Base-by-base conservation (phyloP, 2,113 vertebrate genomes). In the Rhizomys pruinosus region DNA sequence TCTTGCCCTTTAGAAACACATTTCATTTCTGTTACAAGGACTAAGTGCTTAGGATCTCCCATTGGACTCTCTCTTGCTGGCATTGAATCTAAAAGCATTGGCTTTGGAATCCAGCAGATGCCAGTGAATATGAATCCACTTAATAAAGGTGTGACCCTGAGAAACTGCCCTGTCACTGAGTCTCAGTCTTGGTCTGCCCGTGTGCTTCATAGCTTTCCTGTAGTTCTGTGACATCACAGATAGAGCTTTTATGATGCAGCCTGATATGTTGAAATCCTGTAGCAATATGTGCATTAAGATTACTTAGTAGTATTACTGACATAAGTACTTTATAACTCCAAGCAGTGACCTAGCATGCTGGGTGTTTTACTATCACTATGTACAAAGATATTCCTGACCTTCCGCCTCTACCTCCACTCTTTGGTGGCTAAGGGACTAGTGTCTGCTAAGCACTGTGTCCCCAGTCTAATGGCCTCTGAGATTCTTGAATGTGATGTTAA, bases 311-410 rank as follows among this genome's bases (percentile, higher is more conserved):
- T 71, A 52, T 66, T 59, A 78, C n/a, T n/a, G 57, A 37, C 23
- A 44, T 78, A 6, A 84, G 34, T 84, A 63, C 82, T 96, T 93
- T 17, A 87, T 76, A 55, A 29, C 68, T 44, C 39, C 39, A 20
- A 88, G 69, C 25, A 44, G 55, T 29, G 72, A 10, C 6, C 12
- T 68, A 19, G 37, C 37, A 11, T 20, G 29, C 42, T 71, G n/a
- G 10, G 5, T 20, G 12, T 68, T 79, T 88, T 44, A 29, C 61
- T n/a, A 34, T 66, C 47, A 52, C 57, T 74, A 3, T 42, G 44
- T 5, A 47, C 32, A 66, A 88, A 66, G 73, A 2, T 17, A 77
- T 34, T 76, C 55, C 55, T 84, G 5, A 74, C 11, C 10, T 16
- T 44, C 17, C 16, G 11, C 47, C 23, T 7, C 3, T 0, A 13